Evolutionary conservation across 2,888 invertebrate species (phyloP).

Genomic region (Zygaena filipendulae): DNA sequence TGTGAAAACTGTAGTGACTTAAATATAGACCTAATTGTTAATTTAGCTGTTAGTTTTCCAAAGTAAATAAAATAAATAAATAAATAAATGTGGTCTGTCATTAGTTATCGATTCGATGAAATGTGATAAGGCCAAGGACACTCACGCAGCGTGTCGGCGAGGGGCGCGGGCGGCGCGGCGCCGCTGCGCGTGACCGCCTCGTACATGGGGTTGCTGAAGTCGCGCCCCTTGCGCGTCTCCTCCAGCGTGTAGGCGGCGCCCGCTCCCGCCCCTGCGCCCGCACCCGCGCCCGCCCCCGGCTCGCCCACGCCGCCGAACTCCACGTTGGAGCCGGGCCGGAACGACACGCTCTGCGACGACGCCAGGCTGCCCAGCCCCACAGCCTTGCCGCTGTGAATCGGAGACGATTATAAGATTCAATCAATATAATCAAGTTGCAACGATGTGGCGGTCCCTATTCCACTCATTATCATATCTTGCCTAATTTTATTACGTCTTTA

Average conservation of each 20-base stretch:
- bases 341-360: slow-evolving; percentile 91
- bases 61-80: too few species aligned
- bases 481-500: too few species aligned
- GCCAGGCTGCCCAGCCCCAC: slow-evolving; percentile 81
- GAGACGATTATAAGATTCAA: too few species aligned
- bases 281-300: slow-evolving; percentile 74
- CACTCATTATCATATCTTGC: too few species aligned
- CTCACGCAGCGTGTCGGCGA: slow-evolving; percentile 43
- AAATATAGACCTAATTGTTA: too few species aligned
- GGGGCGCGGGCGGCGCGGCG: slow-evolving; percentile 32
- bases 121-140: too few species aligned
- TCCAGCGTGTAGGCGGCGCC: slow-evolving; percentile 84
- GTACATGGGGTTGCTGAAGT: slow-evolving; percentile 99
- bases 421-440: too few species aligned
- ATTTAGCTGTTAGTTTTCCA: too few species aligned
- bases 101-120: too few species aligned
- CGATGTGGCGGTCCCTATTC: too few species aligned
- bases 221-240: slow-evolving; percentile 78
- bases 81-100: too few species aligned
- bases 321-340: slow-evolving; percentile 93
- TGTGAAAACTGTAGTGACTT: too few species aligned
- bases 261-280: slow-evolving; percentile 71
- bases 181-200: slow-evolving; percentile 84
- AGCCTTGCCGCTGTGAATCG: slow-evolving; percentile 78
- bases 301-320: slow-evolving; percentile 75